Evolutionary conservation across 2,888 invertebrate species (phyloP).

Genomic region (Gnatocerus cornutus): DNA sequence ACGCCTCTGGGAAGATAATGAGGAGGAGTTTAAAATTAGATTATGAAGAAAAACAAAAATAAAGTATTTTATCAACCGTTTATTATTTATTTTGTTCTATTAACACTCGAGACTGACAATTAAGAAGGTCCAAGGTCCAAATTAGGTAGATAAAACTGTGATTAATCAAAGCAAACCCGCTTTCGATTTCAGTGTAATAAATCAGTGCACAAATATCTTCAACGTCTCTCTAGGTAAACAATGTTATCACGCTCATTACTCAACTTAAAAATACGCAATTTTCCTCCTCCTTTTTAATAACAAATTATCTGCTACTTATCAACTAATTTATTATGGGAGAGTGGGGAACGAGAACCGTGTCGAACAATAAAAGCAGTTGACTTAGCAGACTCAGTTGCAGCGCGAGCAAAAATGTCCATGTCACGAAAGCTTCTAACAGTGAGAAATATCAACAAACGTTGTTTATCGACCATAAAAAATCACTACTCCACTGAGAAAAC

Average conservation of each 20-base stretch:
- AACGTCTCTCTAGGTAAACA: no score
- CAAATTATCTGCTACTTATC: neutral
- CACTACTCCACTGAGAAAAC: neutral
- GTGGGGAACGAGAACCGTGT: conserved; percentile 1
- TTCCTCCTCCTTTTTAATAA: no score
- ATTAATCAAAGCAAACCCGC: no score
- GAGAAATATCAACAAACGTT: conserved; percentile 18
- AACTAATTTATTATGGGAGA: neutral
- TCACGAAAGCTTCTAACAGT: conserved; percentile 6
- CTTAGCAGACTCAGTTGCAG: neutral
- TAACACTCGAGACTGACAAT: no score
- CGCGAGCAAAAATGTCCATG: conserved; percentile 19
- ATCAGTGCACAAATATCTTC: no score
- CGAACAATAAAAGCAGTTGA: conserved; percentile 4
- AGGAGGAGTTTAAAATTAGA: conserved; percentile 58
- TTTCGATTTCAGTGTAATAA: no score
- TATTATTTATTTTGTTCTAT: neutral
- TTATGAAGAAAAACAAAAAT: neutral
- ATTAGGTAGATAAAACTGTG: no score
- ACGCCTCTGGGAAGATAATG: conserved; percentile 77
- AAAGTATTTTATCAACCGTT: neutral
- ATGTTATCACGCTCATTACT: no score
- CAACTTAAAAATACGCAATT: no score
- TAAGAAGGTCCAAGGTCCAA: no score
- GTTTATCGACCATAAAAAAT: neutral